These are phyloP conservation scores for Aplysina aerophoba DNA, from an alignment of 37 sponge, comb jelly and placozoan genomes.

Conservation along the genomic window DNA sequence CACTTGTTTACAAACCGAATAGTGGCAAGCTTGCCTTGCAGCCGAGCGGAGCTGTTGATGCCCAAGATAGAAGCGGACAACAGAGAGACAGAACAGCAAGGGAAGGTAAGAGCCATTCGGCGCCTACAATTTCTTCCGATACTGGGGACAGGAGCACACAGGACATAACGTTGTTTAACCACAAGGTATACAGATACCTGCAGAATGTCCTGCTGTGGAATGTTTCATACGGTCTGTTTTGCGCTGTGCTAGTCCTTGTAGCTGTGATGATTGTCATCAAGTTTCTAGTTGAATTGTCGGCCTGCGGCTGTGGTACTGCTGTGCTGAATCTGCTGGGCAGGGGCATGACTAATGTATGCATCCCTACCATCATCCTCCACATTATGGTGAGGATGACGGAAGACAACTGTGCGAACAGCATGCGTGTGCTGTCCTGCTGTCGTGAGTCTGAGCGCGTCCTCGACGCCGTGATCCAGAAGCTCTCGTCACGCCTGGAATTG, in stretches of 20 bases:
- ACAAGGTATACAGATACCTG: too few relatives aligned
- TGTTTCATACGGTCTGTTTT: not conserved
- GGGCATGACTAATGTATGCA: not conserved
- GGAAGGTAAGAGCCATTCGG: too few relatives aligned
- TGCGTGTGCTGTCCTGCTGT: not conserved
- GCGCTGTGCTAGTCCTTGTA: not conserved
- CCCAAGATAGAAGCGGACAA: too few relatives aligned
- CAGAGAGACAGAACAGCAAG: too few relatives aligned
- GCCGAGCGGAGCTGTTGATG: too few relatives aligned
- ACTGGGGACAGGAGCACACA: too few relatives aligned
- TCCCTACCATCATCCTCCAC: not conserved
- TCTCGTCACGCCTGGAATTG: not conserved
- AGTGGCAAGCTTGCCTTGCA: too few relatives aligned
- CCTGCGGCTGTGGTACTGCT: constrained; percentile 1
- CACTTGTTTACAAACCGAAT: too few relatives aligned
- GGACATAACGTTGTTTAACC: too few relatives aligned
- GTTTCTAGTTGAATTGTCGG: not conserved
- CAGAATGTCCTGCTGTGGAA: too few relatives aligned
- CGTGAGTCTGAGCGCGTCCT: not conserved
- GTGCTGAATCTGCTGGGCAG: not conserved
- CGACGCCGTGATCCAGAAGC: not conserved
- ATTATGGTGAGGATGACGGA: not conserved
- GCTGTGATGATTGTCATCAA: not conserved
- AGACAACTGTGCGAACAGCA: not conserved
- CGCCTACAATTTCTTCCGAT: too few relatives aligned